These are phyloP conservation scores for Bactericera cockerelli DNA, from an alignment of 1,140 invertebrate genomes.

Conservation along the genomic window DNA sequence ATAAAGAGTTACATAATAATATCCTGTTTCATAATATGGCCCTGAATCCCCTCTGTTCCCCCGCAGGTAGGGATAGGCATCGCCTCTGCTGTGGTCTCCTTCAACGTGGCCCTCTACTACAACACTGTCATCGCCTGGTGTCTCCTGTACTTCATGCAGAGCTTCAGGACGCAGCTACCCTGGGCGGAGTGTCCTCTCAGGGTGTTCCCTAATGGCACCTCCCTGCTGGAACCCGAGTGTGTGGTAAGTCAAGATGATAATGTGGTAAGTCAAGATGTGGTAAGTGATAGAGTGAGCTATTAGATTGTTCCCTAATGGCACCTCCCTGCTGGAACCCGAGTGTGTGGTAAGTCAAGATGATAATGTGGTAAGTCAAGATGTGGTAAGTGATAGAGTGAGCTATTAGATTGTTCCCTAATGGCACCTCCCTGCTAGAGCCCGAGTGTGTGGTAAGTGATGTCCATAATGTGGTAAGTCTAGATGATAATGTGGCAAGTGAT, in stretches of 20 bases:
- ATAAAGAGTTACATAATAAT: too few relatives aligned
- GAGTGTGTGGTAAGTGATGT: too few relatives aligned
- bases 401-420: too few relatives aligned
- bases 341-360: slow-evolving; percentile 65
- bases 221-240: slow-evolving; percentile 54
- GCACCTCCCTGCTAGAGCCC: slow-evolving; percentile 47
- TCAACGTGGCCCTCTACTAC: slow-evolving; percentile 82
- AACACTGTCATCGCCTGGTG: slow-evolving; percentile 99
- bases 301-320: slow-evolving; percentile 59
- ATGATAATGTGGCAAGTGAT: too few relatives aligned
- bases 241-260: slow-evolving; percentile 57
- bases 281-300: slow-evolving; percentile 80
- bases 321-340: slow-evolving; percentile 51
- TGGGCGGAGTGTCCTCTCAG: slow-evolving; percentile 80
- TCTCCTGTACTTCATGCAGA: slow-evolving; percentile 79
- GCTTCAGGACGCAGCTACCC: slow-evolving; percentile 75
- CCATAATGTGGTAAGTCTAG: too few relatives aligned
- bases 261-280: too few relatives aligned
- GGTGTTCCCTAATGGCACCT: slow-evolving; percentile 63
- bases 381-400: too few relatives aligned
- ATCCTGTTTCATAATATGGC: too few relatives aligned
- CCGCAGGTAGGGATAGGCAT: slow-evolving; percentile 64
- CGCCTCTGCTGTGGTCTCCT: slow-evolving; percentile 41
- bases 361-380: too few relatives aligned
- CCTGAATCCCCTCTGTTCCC: too few relatives aligned